Percentiles rank a stretch among this genome's conserved stretches.
These are phyloP conservation scores for Novumbra hubbsi DNA, from an alignment of 2,797 vertebrate genomes.

Conservation along the genomic window DNA sequence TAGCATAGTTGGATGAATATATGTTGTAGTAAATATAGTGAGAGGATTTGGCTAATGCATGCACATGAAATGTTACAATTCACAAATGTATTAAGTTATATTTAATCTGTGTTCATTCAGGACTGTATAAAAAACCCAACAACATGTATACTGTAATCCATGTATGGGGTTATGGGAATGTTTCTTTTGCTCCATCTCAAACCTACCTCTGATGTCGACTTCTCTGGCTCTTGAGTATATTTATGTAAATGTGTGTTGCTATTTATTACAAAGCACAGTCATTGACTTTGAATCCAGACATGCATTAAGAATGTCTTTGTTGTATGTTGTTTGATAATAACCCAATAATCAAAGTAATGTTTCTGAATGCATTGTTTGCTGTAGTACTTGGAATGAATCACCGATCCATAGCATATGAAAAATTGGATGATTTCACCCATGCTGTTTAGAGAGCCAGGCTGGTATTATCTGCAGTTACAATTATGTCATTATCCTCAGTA, in stretches of 20 bases:
- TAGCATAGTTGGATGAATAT: background rate
- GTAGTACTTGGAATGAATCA: background rate
- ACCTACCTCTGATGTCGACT: too few species aligned
- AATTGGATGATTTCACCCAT: background rate
- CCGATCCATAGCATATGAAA: background rate
- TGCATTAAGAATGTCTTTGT: background rate
- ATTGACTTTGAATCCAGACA: background rate
- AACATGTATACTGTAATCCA: too few species aligned
- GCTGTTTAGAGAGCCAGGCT: background rate
- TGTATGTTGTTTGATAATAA: background rate
- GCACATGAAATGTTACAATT: too few species aligned
- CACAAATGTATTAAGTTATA: too few species aligned
- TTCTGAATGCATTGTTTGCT: background rate
- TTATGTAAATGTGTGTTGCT: background rate
- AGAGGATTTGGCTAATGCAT: background rate
- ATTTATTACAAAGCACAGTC: background rate
- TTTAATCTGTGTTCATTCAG: too few species aligned
- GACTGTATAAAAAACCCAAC: too few species aligned
- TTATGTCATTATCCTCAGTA: background rate
- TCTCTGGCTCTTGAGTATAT: background rate
- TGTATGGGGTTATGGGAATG: too few species aligned
- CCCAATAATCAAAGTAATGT: background rate
- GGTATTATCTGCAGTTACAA: background rate
- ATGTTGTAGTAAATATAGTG: background rate
- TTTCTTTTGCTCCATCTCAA: too few species aligned